Evolutionary conservation across 2,113 vertebrate genomes (phyloP).

Genomic region (Silurus meridionalis): DNA sequence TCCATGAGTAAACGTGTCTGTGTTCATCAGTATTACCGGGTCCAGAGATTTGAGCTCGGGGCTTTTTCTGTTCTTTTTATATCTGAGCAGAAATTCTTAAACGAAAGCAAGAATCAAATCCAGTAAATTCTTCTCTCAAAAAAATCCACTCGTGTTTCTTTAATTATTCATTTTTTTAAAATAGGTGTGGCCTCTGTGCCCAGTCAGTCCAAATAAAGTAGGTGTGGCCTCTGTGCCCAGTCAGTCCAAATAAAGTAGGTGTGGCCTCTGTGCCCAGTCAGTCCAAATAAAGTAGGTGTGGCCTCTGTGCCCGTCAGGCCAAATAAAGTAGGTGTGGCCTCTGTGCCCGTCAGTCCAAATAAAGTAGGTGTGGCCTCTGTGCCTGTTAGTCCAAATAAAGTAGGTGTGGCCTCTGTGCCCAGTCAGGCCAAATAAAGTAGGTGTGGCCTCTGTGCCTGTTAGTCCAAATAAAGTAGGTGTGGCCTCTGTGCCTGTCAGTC

Average conservation of each 20-base stretch:
- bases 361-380: not conserved
- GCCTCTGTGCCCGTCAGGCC: not conserved
- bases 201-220: not conserved
- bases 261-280: not conserved
- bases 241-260: not conserved
- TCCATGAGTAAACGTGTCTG: not conserved
- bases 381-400: accelerated
- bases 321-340: not conserved
- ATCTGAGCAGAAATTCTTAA: not conserved
- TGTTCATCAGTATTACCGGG: not conserved
- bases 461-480: not conserved
- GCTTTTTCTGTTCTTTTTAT: not conserved
- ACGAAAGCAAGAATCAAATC: not conserved
- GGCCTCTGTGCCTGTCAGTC: not conserved
- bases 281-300: not conserved
- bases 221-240: not conserved
- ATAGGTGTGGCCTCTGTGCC: not conserved
- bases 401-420: not conserved
- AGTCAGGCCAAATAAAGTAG: not conserved
- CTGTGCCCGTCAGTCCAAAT: not conserved
- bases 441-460: not conserved
- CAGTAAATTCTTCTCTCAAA: not conserved
- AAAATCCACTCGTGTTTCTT: conserved; percentile 16
- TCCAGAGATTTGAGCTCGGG: not conserved
- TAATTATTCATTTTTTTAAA: conserved; percentile 27